Base-by-base conservation (phyloP, 2,888 invertebrate species). In the Buathra laborator region DNA sequence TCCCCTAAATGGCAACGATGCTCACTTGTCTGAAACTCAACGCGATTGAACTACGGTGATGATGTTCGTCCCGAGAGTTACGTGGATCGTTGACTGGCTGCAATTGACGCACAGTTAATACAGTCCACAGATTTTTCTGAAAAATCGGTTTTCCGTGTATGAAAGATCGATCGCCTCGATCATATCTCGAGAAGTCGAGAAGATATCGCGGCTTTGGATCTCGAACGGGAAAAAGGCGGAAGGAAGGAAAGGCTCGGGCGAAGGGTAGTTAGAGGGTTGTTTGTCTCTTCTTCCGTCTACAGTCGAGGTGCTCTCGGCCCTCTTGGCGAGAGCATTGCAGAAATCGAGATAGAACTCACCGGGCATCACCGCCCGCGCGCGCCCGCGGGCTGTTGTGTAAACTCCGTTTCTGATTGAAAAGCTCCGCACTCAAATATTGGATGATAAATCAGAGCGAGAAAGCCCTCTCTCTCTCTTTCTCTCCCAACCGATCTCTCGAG, bases 361-460 rank as follows among this genome's bases (percentile, higher is more conserved):
- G 71, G 75, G 75, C 51, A 71, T 72, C 46, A 16, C 19, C 67
- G 24, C 24, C 9, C 44, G 72, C 72, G 56, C 56, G 53, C 67
- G 46, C 67, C 92, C 92, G 91, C 91, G 89, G 92, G 91, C 92
- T 92, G 92, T 92, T 92, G 92, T 91, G 92, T 91, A 93, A 93
- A 93, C 91, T 92, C 87, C 86, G 83, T 88, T 83, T 89, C 91
- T 93, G 93, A 93, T 93, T 93, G 93, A 92, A 93, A 93, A 92
- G 91, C 92, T 91, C 89, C 89, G 91, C 91, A 90, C 91, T 91
- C 93, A 93, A 93, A 93, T 92, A 93, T 92, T 92, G 91, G 91
- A 92, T 92, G 92, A 92, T 92, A 92, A 92, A 92, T 92, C 92
- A 90, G 89, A 89, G 87, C 85, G 82, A 88, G 85, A 80, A 74